Evolutionary conservation across 30 jellyfish, hydroid and myxozoan genomes (phyloP), one percentile per base, ranked within the genome.

Genomic region (Cassiopea xamachana): DNA sequence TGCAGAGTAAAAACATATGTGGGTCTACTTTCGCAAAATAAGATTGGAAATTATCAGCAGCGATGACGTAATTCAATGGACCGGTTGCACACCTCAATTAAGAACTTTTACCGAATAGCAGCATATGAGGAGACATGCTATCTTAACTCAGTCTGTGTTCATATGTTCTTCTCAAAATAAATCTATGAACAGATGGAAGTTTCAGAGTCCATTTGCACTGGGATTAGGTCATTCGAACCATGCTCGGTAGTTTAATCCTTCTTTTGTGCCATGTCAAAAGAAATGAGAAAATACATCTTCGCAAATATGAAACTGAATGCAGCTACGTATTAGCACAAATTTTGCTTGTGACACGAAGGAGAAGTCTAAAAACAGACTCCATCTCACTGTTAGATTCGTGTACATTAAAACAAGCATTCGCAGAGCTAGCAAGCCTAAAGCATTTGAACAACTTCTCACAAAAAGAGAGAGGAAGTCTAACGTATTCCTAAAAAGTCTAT

Each of bases 221-320:
- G 27, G 80, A 71, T 71, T 71, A 71, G 27, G 58, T 17, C 10
- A 43, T 16, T 43, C 27, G 16, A 17, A 39, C 80, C 55, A 71
- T 71, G n/a, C 80, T 19, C 27, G 80, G 27, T 71, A 2, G 58
- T 15, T 27, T 71, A 39, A 71, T 71, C 80, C 80, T 71, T 71
- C 80, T 12, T 1, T 71, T 14, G 80, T 71, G 55, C 58, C 17
- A 7, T 39, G 7, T 71, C 27, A 15, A 43, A 71, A 19, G 27
- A 55, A 15, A 43, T 4, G 55, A 39, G 55, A 71, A 19, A 43
- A 6, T 14, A 71, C n/a, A 43, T 71, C 58, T 71, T 71, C 15
- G 55, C 80, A 71, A n/a, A 14, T 71, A 71, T 9, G 12, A 5
- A 71, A 71, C 27, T 39, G 58, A 71, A 71, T 2, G n/a, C 80